phyloP scores from a whole-genome alignment of 92 coral and sea anemone genomes.

The Scolanthus callimorphus region DNA sequence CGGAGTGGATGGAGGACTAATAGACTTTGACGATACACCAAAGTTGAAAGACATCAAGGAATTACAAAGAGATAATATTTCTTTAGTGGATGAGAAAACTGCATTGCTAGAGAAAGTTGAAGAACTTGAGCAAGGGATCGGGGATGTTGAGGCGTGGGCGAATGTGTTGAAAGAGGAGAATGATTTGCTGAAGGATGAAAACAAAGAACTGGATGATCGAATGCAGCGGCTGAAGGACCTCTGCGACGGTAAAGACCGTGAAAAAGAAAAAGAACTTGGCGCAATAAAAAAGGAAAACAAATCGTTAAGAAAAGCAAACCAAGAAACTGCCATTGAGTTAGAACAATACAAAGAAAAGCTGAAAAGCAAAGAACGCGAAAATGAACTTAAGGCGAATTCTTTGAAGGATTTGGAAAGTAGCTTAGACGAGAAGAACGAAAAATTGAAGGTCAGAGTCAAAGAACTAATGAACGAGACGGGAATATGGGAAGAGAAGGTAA shows the following conservation, averaged over 20 bases:
- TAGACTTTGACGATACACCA: conserved; percentile 15
- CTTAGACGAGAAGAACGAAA: not conserved
- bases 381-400: not conserved
- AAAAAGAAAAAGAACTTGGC: conserved; percentile 1
- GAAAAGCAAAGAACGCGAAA: not conserved
- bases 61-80: not conserved
- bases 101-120: not conserved
- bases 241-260: conserved; percentile 1
- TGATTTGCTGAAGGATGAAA: conserved; percentile 14
- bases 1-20: conserved; percentile 4
- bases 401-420: too few species aligned
- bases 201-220: not conserved
- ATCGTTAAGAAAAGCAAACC: not conserved
- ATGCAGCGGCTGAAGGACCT: not conserved
- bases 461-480: too few species aligned
- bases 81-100: not conserved
- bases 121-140: conserved; percentile 12
- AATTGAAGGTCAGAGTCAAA: conserved; percentile 6
- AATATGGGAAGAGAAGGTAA: too few species aligned
- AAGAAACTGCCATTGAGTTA: not conserved
- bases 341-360: not conserved
- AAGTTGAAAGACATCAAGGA: not conserved
- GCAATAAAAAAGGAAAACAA: not conserved
- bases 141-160: conserved; percentile 12
- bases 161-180: conserved; percentile 28